A percentile compares a stretch with the other conserved stretches of the same genome.
These are phyloP conservation scores for Amyelois transitella DNA, from an alignment of 1,140 invertebrate genomes.

Conservation along the genomic window DNA sequence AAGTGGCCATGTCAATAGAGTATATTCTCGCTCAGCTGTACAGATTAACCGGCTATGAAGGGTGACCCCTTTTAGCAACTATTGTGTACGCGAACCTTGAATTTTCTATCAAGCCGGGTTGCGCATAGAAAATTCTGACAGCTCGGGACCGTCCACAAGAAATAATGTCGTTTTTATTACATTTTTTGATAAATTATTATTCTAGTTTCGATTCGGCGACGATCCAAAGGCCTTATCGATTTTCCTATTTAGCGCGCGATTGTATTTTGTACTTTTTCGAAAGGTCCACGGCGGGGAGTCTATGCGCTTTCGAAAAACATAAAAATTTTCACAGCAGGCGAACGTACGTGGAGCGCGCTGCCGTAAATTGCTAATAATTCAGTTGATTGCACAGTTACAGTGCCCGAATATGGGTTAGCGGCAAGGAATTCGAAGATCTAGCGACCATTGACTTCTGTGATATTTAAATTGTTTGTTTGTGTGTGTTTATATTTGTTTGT, in stretches of 20 bases:
- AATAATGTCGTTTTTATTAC: constrained; percentile 74
- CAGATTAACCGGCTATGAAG: constrained; percentile 43
- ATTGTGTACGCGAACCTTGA: constrained; percentile 1
- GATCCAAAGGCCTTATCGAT: constrained; percentile 62
- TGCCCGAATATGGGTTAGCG: constrained; percentile 68
- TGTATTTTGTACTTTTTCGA: constrained; percentile 65
- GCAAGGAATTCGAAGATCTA: constrained; percentile 27
- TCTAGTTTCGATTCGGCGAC: constrained; percentile 59
- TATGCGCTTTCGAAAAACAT: constrained; percentile 69
- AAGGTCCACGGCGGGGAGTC: constrained; percentile 51
- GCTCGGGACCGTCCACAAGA: constrained; percentile 61
- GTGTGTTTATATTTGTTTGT: constrained; percentile 52
- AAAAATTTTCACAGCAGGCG: constrained; percentile 57
- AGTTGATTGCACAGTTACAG: constrained; percentile 64
- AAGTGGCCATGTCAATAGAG: constrained; percentile 46
- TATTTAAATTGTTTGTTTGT: constrained; percentile 34
- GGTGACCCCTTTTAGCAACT: constrained; percentile 3
- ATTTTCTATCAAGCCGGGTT: constrained; percentile 38
- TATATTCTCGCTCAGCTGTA: constrained; percentile 34
- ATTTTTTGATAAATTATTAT: constrained; percentile 74
- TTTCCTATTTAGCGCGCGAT: constrained; percentile 66
- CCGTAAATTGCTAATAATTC: constrained; percentile 70
- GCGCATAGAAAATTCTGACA: constrained; percentile 70
- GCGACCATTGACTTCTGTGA: constrained; percentile 33
- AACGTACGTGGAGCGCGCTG: constrained; percentile 59